Conservation (phyloP, 2,888 invertebrate genomes). For the Nemotelus nigrinus region DNA sequence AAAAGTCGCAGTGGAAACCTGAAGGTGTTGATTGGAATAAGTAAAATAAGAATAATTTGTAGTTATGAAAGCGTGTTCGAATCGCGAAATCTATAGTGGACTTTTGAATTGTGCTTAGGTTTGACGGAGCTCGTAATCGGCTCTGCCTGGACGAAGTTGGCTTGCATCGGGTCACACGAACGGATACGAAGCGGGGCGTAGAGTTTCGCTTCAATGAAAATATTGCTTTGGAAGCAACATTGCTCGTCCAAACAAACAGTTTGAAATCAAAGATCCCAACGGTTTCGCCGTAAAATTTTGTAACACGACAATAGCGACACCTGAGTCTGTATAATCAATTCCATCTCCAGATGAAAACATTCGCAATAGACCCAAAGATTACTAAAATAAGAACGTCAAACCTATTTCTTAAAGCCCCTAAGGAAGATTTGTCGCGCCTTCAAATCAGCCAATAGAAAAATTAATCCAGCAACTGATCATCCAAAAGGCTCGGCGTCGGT, state of each 20-base stretch:
- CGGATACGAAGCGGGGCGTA: conserved; percentile 35
- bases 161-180: conserved; percentile 28
- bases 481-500: neutral
- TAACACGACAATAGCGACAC: no score
- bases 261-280: no score
- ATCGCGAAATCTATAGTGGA: neutral
- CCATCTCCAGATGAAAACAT: no score
- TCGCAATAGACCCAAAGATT: no score
- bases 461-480: neutral
- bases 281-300: no score
- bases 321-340: no score
- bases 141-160: neutral
- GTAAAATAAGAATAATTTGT: no score
- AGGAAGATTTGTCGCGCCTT: neutral
- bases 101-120: neutral
- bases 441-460: neutral
- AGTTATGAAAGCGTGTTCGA: no score
- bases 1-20: neutral
- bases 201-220: conserved; percentile 12
- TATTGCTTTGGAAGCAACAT: neutral
- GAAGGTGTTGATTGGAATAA: no score
- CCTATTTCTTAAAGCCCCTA: no score
- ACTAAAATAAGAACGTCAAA: no score
- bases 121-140: neutral
- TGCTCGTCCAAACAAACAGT: no score